These are phyloP conservation scores for Oscarella lobularis DNA, from an alignment of 37 sponge, comb jelly and placozoan species.

Conservation along the genomic window DNA sequence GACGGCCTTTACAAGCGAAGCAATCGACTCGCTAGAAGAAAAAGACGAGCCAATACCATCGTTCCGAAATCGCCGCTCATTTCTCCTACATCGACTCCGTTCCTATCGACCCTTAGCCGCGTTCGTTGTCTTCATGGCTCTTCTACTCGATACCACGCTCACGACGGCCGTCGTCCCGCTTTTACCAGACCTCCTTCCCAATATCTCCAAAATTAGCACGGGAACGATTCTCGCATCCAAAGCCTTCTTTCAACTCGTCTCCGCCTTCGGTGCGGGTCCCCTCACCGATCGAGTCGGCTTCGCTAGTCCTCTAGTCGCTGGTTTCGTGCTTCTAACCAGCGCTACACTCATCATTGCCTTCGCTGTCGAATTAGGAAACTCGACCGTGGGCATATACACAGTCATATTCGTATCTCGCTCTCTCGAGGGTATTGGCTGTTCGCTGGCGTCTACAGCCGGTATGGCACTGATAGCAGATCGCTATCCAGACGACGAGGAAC, in stretches of 20 bases:
- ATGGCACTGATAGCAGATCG: background rate
- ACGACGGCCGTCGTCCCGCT: background rate
- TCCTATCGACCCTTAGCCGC: background rate
- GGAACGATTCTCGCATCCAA: background rate
- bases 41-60: too few relatives aligned
- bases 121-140: background rate
- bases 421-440: background rate
- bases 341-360: background rate
- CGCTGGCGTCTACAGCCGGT: background rate
- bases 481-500: background rate
- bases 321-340: background rate
- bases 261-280: background rate
- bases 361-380: background rate
- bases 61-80: too few relatives aligned
- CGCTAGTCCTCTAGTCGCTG: background rate
- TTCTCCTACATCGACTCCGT: background rate
- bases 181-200: background rate
- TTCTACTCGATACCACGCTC: background rate
- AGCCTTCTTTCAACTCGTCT: background rate
- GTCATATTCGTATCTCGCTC: background rate
- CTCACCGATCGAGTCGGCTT: background rate
- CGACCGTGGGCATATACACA: background rate
- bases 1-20: too few relatives aligned
- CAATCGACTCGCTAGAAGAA: too few relatives aligned
- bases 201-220: background rate